Evolutionary conservation across 2,113 vertebrate genomes (phyloP).

Genomic region (Prionailurus bengalensis): DNA sequence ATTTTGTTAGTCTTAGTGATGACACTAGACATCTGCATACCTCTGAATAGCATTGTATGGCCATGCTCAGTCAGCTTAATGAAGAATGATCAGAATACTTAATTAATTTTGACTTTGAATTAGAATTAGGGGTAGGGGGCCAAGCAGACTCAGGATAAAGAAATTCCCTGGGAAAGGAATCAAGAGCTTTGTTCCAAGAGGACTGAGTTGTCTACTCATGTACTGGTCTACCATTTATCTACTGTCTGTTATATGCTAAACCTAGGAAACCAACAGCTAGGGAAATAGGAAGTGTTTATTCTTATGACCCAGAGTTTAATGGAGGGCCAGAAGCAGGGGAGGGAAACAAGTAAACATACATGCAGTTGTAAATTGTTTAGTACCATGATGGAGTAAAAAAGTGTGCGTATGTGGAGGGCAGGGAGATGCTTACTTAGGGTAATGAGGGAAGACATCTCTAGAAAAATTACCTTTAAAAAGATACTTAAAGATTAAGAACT

Average conservation of each 20-base stretch:
- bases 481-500: neutral
- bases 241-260: neutral
- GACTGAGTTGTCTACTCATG: neutral
- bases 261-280: neutral
- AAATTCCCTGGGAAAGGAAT: neutral
- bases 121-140: neutral
- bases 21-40: neutral
- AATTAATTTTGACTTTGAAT: conserved; percentile 26
- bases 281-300: neutral
- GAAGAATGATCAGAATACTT: neutral
- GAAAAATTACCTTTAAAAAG: neutral
- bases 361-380: neutral
- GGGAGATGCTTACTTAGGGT: neutral
- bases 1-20: neutral
- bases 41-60: neutral
- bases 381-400: neutral
- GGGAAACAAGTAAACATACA: neutral
- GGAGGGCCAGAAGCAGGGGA: neutral
- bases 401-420: fast-evolving
- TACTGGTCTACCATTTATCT: neutral
- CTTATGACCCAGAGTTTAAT: neutral
- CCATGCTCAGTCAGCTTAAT: neutral
- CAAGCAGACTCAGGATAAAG: neutral
- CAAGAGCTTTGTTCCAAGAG: neutral
- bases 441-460: neutral